Evolutionary conservation across 2,888 invertebrate species (phyloP).

Genomic region (Lepidocyrtoides sp.): DNA sequence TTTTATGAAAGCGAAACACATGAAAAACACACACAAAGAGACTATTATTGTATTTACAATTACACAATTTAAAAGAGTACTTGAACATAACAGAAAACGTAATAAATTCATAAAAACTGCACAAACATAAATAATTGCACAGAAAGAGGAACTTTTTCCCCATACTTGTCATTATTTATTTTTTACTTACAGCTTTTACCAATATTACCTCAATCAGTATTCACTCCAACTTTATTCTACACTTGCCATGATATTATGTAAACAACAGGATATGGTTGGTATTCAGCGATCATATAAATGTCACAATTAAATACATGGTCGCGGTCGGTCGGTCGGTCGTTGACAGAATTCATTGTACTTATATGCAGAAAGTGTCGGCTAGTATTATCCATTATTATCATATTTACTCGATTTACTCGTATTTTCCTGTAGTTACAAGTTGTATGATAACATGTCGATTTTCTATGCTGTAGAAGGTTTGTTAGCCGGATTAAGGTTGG

Average conservation of each 20-base stretch:
- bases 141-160: too few relatives aligned
- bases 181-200: too few relatives aligned
- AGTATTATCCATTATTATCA: neutral
- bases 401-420: too few relatives aligned
- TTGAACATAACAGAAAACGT: neutral
- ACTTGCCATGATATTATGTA: neutral
- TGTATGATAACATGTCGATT: too few relatives aligned
- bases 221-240: neutral
- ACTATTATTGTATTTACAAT: slow-evolving; percentile 11
- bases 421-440: too few relatives aligned
- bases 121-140: neutral
- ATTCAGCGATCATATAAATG: slow-evolving; percentile 16
- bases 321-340: slow-evolving; percentile 43
- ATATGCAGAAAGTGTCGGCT: slow-evolving; percentile 1
- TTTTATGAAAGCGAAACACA: neutral
- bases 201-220: too few relatives aligned
- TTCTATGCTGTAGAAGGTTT: too few relatives aligned
- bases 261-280: slow-evolving; percentile 29
- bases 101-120: slow-evolving; percentile 29
- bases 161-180: too few relatives aligned
- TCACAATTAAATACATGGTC: neutral
- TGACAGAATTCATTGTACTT: slow-evolving; percentile 40
- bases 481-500: too few relatives aligned
- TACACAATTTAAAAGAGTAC: neutral
- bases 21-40: neutral